These are phyloP conservation scores for Rhyzopertha dominica DNA, from an alignment of 1,140 invertebrate species.

Conservation along the genomic window DNA sequence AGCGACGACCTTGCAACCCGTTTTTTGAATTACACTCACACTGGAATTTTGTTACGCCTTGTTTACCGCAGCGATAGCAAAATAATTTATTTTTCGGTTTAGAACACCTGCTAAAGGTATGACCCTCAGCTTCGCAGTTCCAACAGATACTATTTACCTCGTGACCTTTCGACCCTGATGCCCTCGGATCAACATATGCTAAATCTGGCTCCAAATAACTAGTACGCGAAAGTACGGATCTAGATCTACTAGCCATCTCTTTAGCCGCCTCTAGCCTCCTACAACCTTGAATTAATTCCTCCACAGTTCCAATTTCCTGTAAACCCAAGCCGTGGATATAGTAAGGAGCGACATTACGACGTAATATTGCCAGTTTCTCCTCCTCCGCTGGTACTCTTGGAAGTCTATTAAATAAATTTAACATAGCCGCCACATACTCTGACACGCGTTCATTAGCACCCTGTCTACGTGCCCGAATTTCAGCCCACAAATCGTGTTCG, in stretches of 20 bases:
- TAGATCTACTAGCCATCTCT: not conserved
- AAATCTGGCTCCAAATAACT: slow-evolving; percentile 11
- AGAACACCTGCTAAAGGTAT: too few relatives aligned
- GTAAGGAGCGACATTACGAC: slow-evolving; percentile 28
- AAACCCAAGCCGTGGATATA: slow-evolving; percentile 9
- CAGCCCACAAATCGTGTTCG: slow-evolving; percentile 28
- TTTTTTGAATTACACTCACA: too few relatives aligned
- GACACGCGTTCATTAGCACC: slow-evolving; percentile 32
- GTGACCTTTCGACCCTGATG: too few relatives aligned
- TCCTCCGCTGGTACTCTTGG: slow-evolving; percentile 15
- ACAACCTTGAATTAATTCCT: slow-evolving; percentile 4
- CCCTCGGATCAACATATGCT: slow-evolving; percentile 7
- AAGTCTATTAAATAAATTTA: slow-evolving; percentile 30
- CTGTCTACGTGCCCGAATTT: slow-evolving; percentile 31
- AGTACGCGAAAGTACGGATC: not conserved
- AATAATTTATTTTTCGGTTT: too few relatives aligned
- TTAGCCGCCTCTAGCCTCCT: slow-evolving; percentile 9
- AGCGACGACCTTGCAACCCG: too few relatives aligned
- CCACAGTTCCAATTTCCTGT: slow-evolving; percentile 1
- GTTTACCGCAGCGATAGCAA: too few relatives aligned
- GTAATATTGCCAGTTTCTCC: slow-evolving; percentile 30
- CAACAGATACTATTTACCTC: too few relatives aligned
- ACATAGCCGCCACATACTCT: slow-evolving; percentile 31
- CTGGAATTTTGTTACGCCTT: too few relatives aligned
- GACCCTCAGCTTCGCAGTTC: too few relatives aligned